A percentile compares a stretch with the other conserved stretches of the same genome.
phyloP scores from a whole-genome alignment of 2,888 invertebrate species.

The Lordiphosa andalusiaca region DNA sequence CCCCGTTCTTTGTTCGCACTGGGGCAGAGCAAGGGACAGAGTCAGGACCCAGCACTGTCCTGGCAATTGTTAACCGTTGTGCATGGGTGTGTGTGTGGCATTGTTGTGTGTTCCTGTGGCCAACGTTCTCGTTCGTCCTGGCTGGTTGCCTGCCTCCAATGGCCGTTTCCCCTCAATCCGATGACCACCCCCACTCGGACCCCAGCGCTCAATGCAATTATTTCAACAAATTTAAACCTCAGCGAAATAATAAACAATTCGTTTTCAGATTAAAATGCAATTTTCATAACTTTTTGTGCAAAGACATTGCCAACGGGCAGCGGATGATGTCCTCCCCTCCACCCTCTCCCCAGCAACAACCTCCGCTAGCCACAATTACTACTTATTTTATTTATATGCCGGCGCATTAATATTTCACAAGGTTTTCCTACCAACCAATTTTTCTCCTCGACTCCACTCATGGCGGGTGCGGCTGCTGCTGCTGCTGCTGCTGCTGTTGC shows the following conservation, averaged over 20 bases:
- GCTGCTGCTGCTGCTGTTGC: slow-evolving; percentile 25
- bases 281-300: slow-evolving; percentile 63
- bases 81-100: slow-evolving; percentile 33
- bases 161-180: slow-evolving; percentile 50
- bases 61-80: slow-evolving; percentile 55
- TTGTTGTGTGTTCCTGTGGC: slow-evolving; percentile 61
- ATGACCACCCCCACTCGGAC: slow-evolving; percentile 3
- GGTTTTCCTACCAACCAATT: slow-evolving; percentile 44
- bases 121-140: slow-evolving; percentile 38
- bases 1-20: slow-evolving; percentile 60
- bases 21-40: slow-evolving; percentile 34
- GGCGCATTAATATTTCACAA: slow-evolving; percentile 69
- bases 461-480: slow-evolving; percentile 22
- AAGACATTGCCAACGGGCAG: slow-evolving; percentile 30
- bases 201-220: slow-evolving; percentile 54
- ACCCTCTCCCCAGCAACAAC: slow-evolving; percentile 7
- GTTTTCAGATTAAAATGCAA: slow-evolving; percentile 74
- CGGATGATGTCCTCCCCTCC: slow-evolving; percentile 2
- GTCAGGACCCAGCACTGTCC: slow-evolving; percentile 21
- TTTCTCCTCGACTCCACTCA: slow-evolving; percentile 23
- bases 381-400: slow-evolving; percentile 72
- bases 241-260: slow-evolving; percentile 74
- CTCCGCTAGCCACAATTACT: slow-evolving; percentile 56
- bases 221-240: slow-evolving; percentile 74
- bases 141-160: slow-evolving; percentile 48